phyloP scores from a whole-genome alignment of 2,888 invertebrate species.

The Hyles lineata region DNA sequence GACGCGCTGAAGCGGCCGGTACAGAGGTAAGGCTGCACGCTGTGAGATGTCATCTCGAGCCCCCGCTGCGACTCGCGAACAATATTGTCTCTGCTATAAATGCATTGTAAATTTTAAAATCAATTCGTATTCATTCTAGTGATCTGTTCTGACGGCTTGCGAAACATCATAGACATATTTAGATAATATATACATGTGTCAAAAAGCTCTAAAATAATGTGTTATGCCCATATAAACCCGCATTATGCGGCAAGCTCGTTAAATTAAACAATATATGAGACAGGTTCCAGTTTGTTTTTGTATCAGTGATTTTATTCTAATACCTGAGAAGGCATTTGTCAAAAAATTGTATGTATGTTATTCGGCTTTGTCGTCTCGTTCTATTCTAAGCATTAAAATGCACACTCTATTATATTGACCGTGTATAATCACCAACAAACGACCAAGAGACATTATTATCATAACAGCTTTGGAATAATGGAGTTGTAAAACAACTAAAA shows the following conservation, averaged over 20 bases:
- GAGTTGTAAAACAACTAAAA: conserved; percentile 6
- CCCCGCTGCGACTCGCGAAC: conserved; percentile 80
- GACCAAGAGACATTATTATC: background rate
- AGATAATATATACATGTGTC: conserved; percentile 45
- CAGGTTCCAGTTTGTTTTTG: conserved; percentile 39
- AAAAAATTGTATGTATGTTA: conserved; percentile 1
- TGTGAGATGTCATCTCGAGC: conserved; percentile 82
- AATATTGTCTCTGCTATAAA: conserved; percentile 82
- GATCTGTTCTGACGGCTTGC: conserved; percentile 59
- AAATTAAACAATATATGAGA: conserved; percentile 41
- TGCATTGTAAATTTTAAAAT: conserved; percentile 80
- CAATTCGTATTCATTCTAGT: conserved; percentile 75
- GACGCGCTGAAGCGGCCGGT: conserved; percentile 50
- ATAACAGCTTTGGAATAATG: background rate
- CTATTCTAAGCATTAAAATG: background rate
- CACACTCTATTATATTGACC: background rate
- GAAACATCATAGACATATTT: conserved; percentile 49
- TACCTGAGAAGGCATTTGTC: conserved; percentile 22
- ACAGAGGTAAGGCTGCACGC: conserved; percentile 76
- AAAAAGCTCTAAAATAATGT: conserved; percentile 51
- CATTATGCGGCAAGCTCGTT: conserved; percentile 48
- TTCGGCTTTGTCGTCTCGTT: background rate
- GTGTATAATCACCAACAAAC: conserved; percentile 2
- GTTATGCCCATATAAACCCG: conserved; percentile 49
- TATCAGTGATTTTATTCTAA: conserved; percentile 33